Evolutionary conservation across 2,113 vertebrate species (phyloP).

Genomic region (Uria aalge): DNA sequence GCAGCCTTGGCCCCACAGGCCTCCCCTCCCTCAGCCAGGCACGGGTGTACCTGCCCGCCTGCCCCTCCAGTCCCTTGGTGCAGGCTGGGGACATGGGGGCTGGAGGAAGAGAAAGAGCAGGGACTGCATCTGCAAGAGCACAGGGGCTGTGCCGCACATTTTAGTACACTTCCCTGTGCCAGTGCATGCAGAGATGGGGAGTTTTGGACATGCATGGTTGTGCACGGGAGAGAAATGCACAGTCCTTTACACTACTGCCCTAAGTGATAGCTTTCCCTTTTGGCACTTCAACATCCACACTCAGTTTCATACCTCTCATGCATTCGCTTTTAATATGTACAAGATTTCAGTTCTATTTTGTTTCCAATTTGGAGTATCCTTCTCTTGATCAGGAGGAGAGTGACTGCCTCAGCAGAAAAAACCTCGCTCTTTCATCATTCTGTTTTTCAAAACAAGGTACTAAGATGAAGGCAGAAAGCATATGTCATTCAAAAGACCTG

Average conservation of each 20-base stretch:
- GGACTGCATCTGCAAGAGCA: background rate
- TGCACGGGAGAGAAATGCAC: background rate
- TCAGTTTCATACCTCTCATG: background rate
- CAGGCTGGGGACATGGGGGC: background rate
- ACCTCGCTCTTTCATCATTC: background rate
- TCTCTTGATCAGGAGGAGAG: background rate
- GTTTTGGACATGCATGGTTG: background rate
- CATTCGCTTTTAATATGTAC: background rate
- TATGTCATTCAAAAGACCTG: background rate
- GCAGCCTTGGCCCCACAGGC: fast-evolving
- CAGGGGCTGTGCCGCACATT: fast-evolving
- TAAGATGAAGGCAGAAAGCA: background rate
- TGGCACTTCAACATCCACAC: background rate
- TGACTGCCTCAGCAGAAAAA: background rate
- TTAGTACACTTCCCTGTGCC: fast-evolving
- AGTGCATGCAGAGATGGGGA: too few relatives aligned
- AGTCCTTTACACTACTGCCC: background rate
- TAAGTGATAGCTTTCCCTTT: background rate
- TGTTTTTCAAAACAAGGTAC: background rate
- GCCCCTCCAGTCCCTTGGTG: background rate
- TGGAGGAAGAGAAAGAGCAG: background rate
- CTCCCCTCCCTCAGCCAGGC: background rate
- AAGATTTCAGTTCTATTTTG: background rate
- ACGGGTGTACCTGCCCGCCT: background rate
- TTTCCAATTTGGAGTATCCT: background rate